Base-by-base conservation (phyloP, 37 sponge, comb jelly and placozoan species). In the Chondrosia reniformis region DNA sequence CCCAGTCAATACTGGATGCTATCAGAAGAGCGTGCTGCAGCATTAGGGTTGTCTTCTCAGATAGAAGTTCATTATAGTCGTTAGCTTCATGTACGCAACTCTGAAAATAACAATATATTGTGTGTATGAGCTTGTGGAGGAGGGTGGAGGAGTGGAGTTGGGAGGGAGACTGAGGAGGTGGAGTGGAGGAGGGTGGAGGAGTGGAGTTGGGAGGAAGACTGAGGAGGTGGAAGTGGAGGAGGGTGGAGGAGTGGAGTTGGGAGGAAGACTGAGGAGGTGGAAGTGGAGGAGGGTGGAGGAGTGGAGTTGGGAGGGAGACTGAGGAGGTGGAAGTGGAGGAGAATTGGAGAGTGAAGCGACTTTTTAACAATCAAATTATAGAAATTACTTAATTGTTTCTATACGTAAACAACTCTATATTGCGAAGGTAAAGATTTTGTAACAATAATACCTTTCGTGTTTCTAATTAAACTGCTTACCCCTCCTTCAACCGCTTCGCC, bases 1-100 rank as follows among this genome's bases (percentile, higher is more conserved):
- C 45, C 90, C 90, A 89, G 21, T 78, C 64, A 17, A 89, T 76
- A 40, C 45, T 63, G 0, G 86, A 59, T 12, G 75, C 90, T 13
- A 89, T 42, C 27, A 89, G 56, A 54, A 85, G 83, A 22, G 90
- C 90, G 63, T 81, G 82, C 57, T 85, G 45, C 6, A 89, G 65
- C 55, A 89, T 79, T 4, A 32, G 45, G 31, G 49, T 40, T 40
- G 59, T 58, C 55, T 74, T 77, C 79, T 85, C 44, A 17, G 72
- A 4, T 44, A 40, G n/a, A 24, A 40, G 2, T 13, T 40, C 72
- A 13, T 21, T 41, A 44, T 37, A 44, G 15, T 37, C 42, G 45
- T 59, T 59, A 7, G 61, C 4, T 19, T 30, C 61, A 30, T 59
- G 61, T 30, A 30, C 61, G 22, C n/a, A n/a, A n/a, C n/a, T n/a